Conservation (phyloP, 2,888 invertebrate genomes). For the Eristalinus aeneus region DNA sequence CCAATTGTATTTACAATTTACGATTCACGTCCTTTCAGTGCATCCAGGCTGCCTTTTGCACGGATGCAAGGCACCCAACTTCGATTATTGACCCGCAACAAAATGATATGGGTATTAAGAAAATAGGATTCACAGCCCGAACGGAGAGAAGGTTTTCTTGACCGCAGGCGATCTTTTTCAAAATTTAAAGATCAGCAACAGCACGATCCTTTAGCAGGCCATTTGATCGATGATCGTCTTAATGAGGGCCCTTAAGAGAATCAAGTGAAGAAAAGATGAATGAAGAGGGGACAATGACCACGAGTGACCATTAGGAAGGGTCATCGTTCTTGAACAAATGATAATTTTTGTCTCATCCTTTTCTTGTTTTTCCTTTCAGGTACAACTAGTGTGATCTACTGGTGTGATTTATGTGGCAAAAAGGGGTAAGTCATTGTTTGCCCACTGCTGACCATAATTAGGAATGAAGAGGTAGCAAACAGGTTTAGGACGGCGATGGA, state of each 20-base stretch:
- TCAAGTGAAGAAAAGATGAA: constrained; percentile 31
- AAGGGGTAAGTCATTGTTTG: constrained; percentile 22
- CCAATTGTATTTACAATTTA: constrained; percentile 27
- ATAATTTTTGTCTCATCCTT: constrained; percentile 15
- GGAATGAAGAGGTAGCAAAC: constrained; percentile 10
- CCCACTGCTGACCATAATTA: constrained; percentile 38
- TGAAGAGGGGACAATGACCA: neutral
- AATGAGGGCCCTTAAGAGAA: constrained; percentile 21
- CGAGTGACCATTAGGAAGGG: constrained; percentile 11
- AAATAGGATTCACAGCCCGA: constrained; percentile 9
- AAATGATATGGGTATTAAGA: constrained; percentile 53
- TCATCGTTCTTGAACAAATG: constrained; percentile 21
- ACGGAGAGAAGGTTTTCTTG: constrained; percentile 26
- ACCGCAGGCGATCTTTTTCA: constrained; percentile 45
- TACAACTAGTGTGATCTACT: neutral
- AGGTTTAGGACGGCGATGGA: constrained; percentile 14
- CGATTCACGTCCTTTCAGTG: constrained; percentile 43
- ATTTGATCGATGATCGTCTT: constrained; percentile 13
- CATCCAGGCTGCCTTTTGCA: neutral
- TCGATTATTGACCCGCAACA: constrained; percentile 64
- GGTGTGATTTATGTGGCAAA: constrained; percentile 1
- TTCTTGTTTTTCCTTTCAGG: neutral
- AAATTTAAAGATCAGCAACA: constrained; percentile 30
- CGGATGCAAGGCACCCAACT: constrained; percentile 5
- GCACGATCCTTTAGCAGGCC: constrained; percentile 58